A percentile compares a stretch with the other conserved stretches of the same genome.
Evolutionary conservation across 2,797 vertebrate genomes (phyloP).

Genomic region (Platalea minor): DNA sequence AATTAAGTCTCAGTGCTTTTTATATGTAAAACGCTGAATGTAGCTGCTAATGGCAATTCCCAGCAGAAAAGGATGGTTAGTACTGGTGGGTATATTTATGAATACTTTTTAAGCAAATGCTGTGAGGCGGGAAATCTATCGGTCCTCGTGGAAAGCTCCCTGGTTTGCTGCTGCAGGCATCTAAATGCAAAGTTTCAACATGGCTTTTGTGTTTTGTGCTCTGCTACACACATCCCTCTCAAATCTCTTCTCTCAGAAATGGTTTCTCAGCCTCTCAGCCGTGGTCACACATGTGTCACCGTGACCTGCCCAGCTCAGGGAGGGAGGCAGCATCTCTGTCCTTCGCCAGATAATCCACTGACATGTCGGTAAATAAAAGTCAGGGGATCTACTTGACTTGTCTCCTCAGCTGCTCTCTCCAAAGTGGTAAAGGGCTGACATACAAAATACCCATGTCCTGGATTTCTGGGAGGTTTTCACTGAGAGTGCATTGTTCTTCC

Average conservation of each 20-base stretch:
- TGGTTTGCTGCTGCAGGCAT: neutral
- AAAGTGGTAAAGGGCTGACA: neutral
- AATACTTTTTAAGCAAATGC: conserved; percentile 31
- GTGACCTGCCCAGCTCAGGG: neutral
- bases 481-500: neutral
- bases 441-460: neutral
- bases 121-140: conserved; percentile 7
- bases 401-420: neutral
- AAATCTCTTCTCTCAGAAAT: neutral
- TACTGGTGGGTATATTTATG: conserved; percentile 12
- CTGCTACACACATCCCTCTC: neutral
- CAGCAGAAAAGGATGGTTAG: conserved; percentile 30
- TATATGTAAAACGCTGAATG: conserved; percentile 31
- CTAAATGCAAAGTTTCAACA: neutral
- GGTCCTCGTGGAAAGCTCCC: neutral
- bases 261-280: neutral
- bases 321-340: neutral
- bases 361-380: neutral
- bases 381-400: neutral
- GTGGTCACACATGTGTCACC: neutral
- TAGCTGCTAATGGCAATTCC: conserved; percentile 57
- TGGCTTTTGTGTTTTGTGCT: neutral
- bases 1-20: conserved; percentile 7
- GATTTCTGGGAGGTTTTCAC: conserved; percentile 33
- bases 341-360: neutral